Evolutionary conservation across 1,140 invertebrate genomes (phyloP).

Genomic region (Myzus persicae): DNA sequence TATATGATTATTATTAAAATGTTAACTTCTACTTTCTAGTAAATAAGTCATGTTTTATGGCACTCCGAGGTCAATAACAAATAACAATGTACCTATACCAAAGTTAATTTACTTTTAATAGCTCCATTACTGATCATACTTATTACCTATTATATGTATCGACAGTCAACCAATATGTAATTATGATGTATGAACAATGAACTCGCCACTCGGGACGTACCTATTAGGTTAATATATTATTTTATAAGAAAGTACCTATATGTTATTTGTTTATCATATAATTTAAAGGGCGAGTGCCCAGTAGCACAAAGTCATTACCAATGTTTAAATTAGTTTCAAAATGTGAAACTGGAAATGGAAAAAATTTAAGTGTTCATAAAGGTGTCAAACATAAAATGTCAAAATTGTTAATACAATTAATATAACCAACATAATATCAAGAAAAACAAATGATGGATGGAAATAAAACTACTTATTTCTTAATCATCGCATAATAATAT

Average conservation of each 20-base stretch:
- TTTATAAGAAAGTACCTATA: neutral
- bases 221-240: neutral
- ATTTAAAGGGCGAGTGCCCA: neutral
- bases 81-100: neutral
- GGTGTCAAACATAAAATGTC: neutral
- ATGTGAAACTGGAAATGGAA: neutral
- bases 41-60: neutral
- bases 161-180: neutral
- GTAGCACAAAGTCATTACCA: neutral
- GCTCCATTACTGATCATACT: neutral
- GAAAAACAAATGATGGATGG: neutral
- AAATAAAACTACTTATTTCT: neutral
- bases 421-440: neutral
- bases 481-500: neutral
- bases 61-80: neutral
- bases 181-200: neutral
- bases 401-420: neutral
- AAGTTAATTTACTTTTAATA: conserved; percentile 24
- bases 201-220: neutral
- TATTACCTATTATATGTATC: neutral
- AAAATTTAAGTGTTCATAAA: neutral
- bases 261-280: neutral
- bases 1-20: neutral
- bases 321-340: neutral
- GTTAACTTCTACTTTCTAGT: neutral